Conservation (phyloP, 2,888 invertebrate species). For the Callinectes sapidus region DNA sequence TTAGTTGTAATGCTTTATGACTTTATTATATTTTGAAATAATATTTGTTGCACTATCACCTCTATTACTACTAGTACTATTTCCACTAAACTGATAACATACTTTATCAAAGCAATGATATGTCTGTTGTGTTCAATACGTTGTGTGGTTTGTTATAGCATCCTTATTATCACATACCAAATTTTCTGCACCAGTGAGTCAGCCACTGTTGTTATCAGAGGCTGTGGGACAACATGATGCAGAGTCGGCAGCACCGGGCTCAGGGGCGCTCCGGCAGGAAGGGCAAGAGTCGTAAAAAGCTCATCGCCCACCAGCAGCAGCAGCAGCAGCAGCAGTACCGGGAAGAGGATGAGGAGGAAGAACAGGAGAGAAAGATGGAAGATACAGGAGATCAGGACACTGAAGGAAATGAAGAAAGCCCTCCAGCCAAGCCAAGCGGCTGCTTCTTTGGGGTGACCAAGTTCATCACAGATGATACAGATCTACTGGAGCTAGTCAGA, state of each 20-base stretch:
- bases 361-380: neutral
- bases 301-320: neutral
- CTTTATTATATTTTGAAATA: too few species aligned
- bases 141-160: neutral
- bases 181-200: neutral
- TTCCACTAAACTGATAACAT: neutral
- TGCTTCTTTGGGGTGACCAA: conserved; percentile 49
- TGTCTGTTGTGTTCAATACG: neutral
- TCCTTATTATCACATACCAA: neutral
- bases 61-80: too few species aligned
- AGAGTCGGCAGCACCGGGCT: conserved; percentile 11
- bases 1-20: too few species aligned
- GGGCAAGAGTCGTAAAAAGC: conserved; percentile 21
- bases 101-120: neutral
- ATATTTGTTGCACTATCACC: too few species aligned
- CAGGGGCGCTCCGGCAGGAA: conserved; percentile 40
- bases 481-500: conserved; percentile 46
- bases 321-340: neutral
- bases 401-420: neutral
- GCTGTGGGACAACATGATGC: conserved; percentile 47
- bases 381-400: neutral
- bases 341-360: neutral
- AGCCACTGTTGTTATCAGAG: conserved; percentile 47
- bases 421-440: neutral
- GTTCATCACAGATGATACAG: conserved; percentile 55